Evolutionary conservation across 1,140 invertebrate genomes (phyloP), one percentile per base, ranked within the genome.

Genomic region (Anagrus nilaparvatae): DNA sequence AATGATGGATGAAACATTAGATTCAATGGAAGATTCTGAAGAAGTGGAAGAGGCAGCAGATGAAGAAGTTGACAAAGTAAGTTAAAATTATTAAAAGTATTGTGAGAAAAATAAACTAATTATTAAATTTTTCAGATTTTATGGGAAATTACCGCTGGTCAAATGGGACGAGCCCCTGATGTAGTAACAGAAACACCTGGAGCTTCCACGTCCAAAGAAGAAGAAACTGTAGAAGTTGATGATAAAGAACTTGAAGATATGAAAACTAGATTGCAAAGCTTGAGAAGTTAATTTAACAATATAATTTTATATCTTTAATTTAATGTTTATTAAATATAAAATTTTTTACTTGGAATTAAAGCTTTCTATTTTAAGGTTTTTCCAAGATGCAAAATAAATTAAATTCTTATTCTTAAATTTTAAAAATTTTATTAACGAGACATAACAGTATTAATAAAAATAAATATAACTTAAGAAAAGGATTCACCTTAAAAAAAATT

Each of bases 1-100:
- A 71, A 98, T 99, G 95, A 69, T 99, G 28, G 94, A 99, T 51
- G 96, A 99, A 63, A 95, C 94, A 20, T 84, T 99, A 79, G 91
- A 95, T 48, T 72, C 74, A 5, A 69, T 96, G 30, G 87, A 90
- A 56, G 88, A 92, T 65, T 79, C 84, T 7, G 87, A 92, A 50
- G 88, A 92, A 57, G 75, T 93, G 68, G 90, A 94, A 58, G 88
- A 96, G 57, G 87, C 85, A 53, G 93, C 91, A 3, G 86, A 95
- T 58, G 79, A 78, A 56, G 92, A 96, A 75, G 81, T 96, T 37
- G 90, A 96, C 53, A 94, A 93, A 71, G 84, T 82, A 67, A 53
- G 14, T n/a, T n/a, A n/a, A n/a, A n/a, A n/a, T n/a, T n/a, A n/a
- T n/a, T 27, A 12, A 7, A 27, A 12, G 24, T 27, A 7, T 12